Percentiles rank a stretch among this genome's conserved stretches.
Conservation (phyloP, 2,113 vertebrate species). For the Panthera uncia region DNA sequence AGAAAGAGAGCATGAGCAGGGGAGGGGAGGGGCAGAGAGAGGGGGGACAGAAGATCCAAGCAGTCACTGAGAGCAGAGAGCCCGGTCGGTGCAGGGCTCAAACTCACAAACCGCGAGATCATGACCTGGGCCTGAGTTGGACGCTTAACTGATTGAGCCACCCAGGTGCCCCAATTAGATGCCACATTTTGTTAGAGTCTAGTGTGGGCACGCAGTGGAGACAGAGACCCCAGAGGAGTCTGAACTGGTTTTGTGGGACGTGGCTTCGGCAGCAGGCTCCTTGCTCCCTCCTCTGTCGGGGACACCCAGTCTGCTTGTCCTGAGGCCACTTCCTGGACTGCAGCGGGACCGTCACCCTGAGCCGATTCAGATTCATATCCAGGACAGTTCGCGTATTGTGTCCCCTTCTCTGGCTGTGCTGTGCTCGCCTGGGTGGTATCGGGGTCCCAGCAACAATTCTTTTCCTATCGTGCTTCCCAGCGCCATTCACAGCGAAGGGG, state of each 20-base stretch:
- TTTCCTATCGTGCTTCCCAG: neutral
- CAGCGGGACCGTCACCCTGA: neutral
- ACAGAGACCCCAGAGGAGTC: neutral
- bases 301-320: neutral
- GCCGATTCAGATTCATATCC: neutral
- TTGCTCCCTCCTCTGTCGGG: accelerated
- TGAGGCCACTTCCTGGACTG: neutral
- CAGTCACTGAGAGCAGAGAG: too few relatives aligned
- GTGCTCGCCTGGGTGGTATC: neutral
- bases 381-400: neutral
- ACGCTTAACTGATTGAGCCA: too few relatives aligned
- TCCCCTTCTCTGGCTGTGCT: neutral
- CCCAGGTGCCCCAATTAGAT: too few relatives aligned
- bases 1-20: too few relatives aligned
- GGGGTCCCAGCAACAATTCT: neutral
- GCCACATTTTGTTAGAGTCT: too few relatives aligned
- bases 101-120: too few relatives aligned
- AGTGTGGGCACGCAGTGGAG: neutral
- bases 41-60: too few relatives aligned
- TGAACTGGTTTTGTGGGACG: neutral
- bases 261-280: neutral
- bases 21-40: too few relatives aligned
- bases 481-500: neutral
- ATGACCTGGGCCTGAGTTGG: too few relatives aligned
- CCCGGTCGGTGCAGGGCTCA: too few relatives aligned